Evolutionary conservation across 2,888 invertebrate species (phyloP), one percentile per base, ranked within the genome.

Genomic region (Seira sanloemensis): DNA sequence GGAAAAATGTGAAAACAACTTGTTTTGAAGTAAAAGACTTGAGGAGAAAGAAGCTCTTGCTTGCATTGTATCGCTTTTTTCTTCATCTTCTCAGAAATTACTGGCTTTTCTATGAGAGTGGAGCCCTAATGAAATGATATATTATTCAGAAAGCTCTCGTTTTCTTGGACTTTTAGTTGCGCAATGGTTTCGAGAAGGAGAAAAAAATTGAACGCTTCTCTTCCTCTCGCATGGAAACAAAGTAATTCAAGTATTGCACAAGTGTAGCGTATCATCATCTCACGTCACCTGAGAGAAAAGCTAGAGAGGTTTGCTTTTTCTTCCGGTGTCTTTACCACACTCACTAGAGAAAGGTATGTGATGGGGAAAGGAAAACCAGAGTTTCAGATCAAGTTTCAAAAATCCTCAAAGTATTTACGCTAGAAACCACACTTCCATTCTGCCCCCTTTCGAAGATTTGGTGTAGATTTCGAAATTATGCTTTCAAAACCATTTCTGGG

Each of bases 51-150:
- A 4, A 50, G 50, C 16, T 50, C 12, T 16, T 50, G n/a, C n/a
- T n/a, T n/a, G 50, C 37, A 50, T 16, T 50, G 50, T 2, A 50
- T 12, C 2, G 2, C 1, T 82, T 77, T 50, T 86, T 83, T 83
- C 83, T 85, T 86, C 83, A 84, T 83, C 66, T 79, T 71, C 78
- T 67, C 71, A 78, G 81, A 76, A 80, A 80, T 72, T 77, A 75
- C 72, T 80, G n/a, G 50, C 50, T 50, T 18, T 50, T 50, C 26
- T 23, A 12, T 16, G 25, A 26, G 65, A 75, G 50, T 18, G 23
- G 26, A 50, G 16, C 74, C 87, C 86, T 88, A 89, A 89, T 89
- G 88, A 89, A 88, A 88, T 89, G 88, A 89, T 89, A 87, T 86
- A 89, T 89, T 88, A 89, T 89, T 89, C 88, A 89, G 79, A 86